A percentile compares a stretch with the other conserved stretches of the same genome.
phyloP scores from a whole-genome alignment of 2,797 vertebrate genomes.

The Rhinella marina region DNA sequence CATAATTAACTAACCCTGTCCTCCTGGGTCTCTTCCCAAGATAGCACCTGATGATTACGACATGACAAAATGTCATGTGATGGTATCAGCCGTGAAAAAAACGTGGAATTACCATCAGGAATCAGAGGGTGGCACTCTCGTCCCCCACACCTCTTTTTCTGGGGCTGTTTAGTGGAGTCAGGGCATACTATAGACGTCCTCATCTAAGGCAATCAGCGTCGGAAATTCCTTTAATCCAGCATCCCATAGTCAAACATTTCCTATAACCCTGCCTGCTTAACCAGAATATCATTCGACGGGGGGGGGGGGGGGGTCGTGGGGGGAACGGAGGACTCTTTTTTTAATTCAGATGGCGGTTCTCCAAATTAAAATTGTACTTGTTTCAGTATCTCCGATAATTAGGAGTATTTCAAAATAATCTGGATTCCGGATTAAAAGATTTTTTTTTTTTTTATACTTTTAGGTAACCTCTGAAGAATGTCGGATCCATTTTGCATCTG shows the following conservation, averaged over 20 bases:
- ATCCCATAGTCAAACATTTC: not conserved
- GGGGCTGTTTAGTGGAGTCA: too few species aligned
- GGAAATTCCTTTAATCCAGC: not conserved
- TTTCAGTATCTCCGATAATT: not conserved
- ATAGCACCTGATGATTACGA: not conserved
- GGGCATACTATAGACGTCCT: too few species aligned
- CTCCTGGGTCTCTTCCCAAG: not conserved
- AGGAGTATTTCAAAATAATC: not conserved
- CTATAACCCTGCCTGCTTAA: not conserved
- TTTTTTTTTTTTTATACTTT: not conserved
- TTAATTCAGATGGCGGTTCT: too few species aligned
- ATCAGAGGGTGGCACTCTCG: too few species aligned
- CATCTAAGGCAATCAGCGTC: too few species aligned
- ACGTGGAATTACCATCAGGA: not conserved
- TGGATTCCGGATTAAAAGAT: not conserved
- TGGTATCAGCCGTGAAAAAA: not conserved
- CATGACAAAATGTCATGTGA: not conserved
- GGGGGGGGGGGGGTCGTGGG: too few species aligned
- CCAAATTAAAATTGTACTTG: too few species aligned
- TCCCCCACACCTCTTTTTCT: too few species aligned
- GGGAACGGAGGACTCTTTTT: too few species aligned
- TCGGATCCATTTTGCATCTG: not conserved
- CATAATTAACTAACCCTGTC: too few species aligned
- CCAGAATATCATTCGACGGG: not conserved
- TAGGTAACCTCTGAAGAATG: not conserved